Evolutionary conservation across 1,140 invertebrate species (phyloP).

Genomic region (Neomicropteryx cornuta): DNA sequence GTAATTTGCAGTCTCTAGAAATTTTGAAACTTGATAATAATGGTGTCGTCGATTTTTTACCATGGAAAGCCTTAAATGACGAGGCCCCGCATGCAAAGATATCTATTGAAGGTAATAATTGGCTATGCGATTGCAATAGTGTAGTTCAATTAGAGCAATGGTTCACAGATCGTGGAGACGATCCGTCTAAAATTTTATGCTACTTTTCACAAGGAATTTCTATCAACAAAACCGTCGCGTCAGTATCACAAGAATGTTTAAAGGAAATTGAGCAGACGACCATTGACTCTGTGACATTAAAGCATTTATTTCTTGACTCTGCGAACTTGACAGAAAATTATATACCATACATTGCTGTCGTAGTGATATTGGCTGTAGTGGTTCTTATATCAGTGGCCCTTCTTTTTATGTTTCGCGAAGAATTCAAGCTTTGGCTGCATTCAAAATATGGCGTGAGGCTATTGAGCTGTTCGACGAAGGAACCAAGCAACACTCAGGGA

Average conservation of each 20-base stretch:
- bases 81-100: constrained; percentile 45
- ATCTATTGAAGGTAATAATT: constrained; percentile 56
- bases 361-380: constrained; percentile 60
- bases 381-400: constrained; percentile 64
- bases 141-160: constrained; percentile 52
- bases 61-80: constrained; percentile 52
- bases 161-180: constrained; percentile 39
- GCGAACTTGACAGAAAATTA: constrained; percentile 48
- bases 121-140: constrained; percentile 61
- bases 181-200: constrained; percentile 35
- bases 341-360: constrained; percentile 68
- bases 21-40: constrained; percentile 72
- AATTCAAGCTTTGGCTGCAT: constrained; percentile 80
- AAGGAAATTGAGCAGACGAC: constrained; percentile 30
- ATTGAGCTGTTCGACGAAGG: constrained; percentile 50
- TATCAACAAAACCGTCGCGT: constrained; percentile 36
- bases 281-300: constrained; percentile 39
- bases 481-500: constrained; percentile 38
- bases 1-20: constrained; percentile 58
- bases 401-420: constrained; percentile 73
- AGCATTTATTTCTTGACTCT: constrained; percentile 39
- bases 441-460: constrained; percentile 79
- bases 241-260: constrained; percentile 31
- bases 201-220: constrained; percentile 31
- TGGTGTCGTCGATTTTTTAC: constrained; percentile 61